phyloP scores from a whole-genome alignment of 2,113 vertebrate genomes.

The Neodontobutis hainanensis region DNA sequence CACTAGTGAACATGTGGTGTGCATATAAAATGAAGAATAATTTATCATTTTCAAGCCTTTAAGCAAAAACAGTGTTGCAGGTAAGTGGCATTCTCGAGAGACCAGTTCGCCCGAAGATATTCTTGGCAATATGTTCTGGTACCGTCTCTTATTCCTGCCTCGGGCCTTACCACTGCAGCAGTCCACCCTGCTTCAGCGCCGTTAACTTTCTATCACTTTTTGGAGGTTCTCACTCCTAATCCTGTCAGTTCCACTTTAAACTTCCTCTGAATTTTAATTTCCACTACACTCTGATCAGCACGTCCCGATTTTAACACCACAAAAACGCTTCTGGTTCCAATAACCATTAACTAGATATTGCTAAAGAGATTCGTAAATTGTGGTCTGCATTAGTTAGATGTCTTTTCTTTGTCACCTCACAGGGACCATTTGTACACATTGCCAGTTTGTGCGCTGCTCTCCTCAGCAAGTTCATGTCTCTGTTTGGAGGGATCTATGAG shows the following conservation, averaged over 20 bases:
- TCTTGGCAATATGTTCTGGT: slow-evolving; percentile 4
- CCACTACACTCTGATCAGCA: slow-evolving; percentile 1
- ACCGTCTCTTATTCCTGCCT: background rate
- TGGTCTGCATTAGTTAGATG: background rate
- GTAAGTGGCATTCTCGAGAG: slow-evolving; percentile 18
- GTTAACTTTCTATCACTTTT: slow-evolving; percentile 30
- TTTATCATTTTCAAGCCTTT: slow-evolving; percentile 1
- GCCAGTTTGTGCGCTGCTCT: slow-evolving; percentile 94
- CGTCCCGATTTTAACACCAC: background rate
- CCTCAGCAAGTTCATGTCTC: slow-evolving; percentile 96
- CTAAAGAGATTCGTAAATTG: background rate
- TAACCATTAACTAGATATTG: background rate
- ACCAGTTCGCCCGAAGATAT: slow-evolving; percentile 29
- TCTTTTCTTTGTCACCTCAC: slow-evolving; percentile 3
- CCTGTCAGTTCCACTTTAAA: slow-evolving; percentile 45
- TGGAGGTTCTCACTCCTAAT: slow-evolving; percentile 42
- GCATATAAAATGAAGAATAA: background rate
- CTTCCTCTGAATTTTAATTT: slow-evolving; percentile 33
- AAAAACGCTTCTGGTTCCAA: background rate
- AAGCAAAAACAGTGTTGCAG: slow-evolving; percentile 10
- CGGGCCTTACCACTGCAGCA: slow-evolving; percentile 9
- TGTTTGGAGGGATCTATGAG: slow-evolving; percentile 97
- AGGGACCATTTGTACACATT: slow-evolving; percentile 98
- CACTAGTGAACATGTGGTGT: slow-evolving; percentile 4
- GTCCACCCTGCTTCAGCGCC: slow-evolving; percentile 17